Percentiles rank a stretch among this genome's conserved stretches.
Conservation (phyloP, 2,113 vertebrate species). For the Microcebus tavaratra region DNA sequence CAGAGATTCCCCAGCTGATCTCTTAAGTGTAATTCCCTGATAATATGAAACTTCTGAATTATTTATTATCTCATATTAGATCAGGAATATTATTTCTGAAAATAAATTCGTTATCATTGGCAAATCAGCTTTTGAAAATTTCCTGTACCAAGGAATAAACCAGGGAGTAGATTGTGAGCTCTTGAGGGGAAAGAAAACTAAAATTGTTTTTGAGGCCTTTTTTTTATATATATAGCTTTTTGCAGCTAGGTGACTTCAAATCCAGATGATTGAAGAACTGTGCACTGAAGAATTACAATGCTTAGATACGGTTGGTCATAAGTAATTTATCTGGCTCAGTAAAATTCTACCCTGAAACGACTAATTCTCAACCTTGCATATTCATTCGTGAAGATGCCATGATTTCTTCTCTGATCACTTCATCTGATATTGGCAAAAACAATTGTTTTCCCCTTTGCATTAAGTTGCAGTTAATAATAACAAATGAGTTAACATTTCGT, state of each 20-base stretch:
- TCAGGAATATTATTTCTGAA: conserved; percentile 86
- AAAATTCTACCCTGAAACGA: neutral
- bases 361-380: neutral
- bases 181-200: conserved; percentile 17
- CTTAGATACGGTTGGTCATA: neutral
- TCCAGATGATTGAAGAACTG: conserved; percentile 77
- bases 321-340: neutral
- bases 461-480: neutral
- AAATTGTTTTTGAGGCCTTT: conserved; percentile 73
- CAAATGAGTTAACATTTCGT: neutral
- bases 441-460: neutral
- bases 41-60: conserved; percentile 87
- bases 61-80: conserved; percentile 87
- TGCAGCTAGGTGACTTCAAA: conserved; percentile 61
- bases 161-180: conserved; percentile 77
- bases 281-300: conserved; percentile 63
- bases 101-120: conserved; percentile 86
- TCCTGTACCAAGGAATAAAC: conserved; percentile 79
- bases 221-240: neutral
- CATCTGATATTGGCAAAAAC: neutral
- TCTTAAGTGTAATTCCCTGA: conserved; percentile 87
- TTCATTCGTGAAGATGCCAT: neutral
- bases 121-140: conserved; percentile 84
- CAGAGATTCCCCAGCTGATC: conserved; percentile 84
- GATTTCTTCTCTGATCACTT: neutral